Conservation (phyloP, 64 coral and sea anemone genomes). For the Hydrozoanthus tunicans region DNA sequence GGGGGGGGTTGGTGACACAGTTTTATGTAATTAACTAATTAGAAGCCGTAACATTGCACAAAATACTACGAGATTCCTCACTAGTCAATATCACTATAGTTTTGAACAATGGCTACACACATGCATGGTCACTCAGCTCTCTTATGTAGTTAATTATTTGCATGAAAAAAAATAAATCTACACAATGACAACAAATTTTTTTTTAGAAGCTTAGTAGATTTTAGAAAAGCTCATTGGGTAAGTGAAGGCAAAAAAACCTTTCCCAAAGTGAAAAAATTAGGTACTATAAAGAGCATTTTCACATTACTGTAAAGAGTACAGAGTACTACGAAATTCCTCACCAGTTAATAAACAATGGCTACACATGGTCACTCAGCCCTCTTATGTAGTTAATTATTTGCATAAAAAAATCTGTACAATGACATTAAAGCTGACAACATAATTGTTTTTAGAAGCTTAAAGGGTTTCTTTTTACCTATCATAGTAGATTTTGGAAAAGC, state of each 20-base stretch:
- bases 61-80: too few species aligned
- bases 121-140: slow-evolving; percentile 41
- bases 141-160: slow-evolving; percentile 51
- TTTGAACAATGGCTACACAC: slow-evolving; percentile 54
- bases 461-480: not conserved
- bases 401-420: slow-evolving; percentile 57
- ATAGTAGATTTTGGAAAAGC: slow-evolving; percentile 69
- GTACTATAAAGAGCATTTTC: slow-evolving; percentile 48
- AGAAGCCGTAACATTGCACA: too few species aligned
- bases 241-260: slow-evolving; percentile 55
- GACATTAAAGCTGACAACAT: slow-evolving; percentile 71
- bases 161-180: slow-evolving; percentile 41
- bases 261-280: slow-evolving; percentile 4
- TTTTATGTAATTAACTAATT: too few species aligned
- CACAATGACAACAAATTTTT: slow-evolving; percentile 58
- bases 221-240: slow-evolving; percentile 47
- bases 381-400: slow-evolving; percentile 48
- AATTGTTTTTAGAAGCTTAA: slow-evolving; percentile 15
- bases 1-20: too few species aligned
- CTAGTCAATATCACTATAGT: too few species aligned
- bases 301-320: slow-evolving; percentile 40
- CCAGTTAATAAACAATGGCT: slow-evolving; percentile 32
- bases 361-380: slow-evolving; percentile 49
- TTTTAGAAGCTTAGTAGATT: slow-evolving; percentile 45
- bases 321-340: too few species aligned